These are phyloP conservation scores for Eptesicus fuscus DNA, from an alignment of 2,113 vertebrate species.

Conservation along the genomic window DNA sequence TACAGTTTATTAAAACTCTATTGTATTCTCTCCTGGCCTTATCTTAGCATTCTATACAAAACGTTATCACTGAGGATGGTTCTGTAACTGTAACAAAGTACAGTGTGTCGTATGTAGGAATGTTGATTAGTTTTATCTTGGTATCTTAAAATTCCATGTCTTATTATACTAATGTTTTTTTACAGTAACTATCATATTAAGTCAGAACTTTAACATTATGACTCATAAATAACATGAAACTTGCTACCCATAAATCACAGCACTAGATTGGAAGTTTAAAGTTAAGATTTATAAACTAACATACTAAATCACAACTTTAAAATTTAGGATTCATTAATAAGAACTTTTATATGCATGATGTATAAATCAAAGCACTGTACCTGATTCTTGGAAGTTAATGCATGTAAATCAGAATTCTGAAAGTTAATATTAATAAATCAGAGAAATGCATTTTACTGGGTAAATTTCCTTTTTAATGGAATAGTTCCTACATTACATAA, in stretches of 20 bases:
- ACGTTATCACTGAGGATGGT: constrained; percentile 45
- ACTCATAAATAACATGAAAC: constrained; percentile 71
- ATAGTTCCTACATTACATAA: constrained; percentile 59
- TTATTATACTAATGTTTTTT: constrained; percentile 75
- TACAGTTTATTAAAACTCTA: constrained; percentile 29
- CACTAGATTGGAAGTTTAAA: constrained; percentile 76
- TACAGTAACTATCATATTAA: constrained; percentile 77
- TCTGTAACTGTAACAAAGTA: constrained; percentile 38
- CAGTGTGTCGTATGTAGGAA: constrained; percentile 54
- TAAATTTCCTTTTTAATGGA: constrained; percentile 65
- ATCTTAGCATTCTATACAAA: constrained; percentile 49
- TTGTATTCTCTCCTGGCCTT: constrained; percentile 27
- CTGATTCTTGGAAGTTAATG: constrained; percentile 77
- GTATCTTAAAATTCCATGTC: constrained; percentile 65
- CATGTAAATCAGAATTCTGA: constrained; percentile 75
- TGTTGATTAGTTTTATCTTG: constrained; percentile 72
- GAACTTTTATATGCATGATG: constrained; percentile 72
- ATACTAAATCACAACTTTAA: constrained; percentile 75
- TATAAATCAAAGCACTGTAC: constrained; percentile 77
- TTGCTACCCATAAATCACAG: constrained; percentile 75
- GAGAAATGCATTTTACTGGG: constrained; percentile 66
- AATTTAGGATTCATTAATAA: constrained; percentile 77
- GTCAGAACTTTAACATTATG: constrained; percentile 68
- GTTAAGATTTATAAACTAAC: constrained; percentile 78
- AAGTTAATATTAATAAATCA: constrained; percentile 75